phyloP scores from a whole-genome alignment of 92 coral and sea anemone genomes.

The Anthopleura xanthogrammica region DNA sequence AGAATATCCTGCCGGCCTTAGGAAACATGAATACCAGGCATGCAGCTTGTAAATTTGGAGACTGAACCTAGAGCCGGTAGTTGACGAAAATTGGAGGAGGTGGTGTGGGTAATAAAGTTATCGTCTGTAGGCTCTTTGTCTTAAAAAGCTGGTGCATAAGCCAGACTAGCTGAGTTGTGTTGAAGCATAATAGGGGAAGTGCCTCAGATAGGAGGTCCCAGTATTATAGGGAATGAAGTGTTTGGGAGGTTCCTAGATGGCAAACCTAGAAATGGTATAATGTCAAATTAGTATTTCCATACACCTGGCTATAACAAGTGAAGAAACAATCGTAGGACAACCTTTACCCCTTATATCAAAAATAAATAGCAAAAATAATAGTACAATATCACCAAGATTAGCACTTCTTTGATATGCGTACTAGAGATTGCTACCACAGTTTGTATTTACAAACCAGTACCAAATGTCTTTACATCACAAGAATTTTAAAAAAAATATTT shows the following conservation, averaged over 20 bases:
- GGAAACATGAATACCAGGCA: slow-evolving; percentile 15
- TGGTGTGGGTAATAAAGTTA: slow-evolving; percentile 14
- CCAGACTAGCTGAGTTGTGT: slow-evolving; percentile 30
- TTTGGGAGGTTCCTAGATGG: slow-evolving; percentile 22
- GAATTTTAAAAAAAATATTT: not conserved
- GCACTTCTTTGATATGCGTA: no score
- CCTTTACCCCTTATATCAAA: not conserved
- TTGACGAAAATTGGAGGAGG: slow-evolving; percentile 23
- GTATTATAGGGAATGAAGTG: slow-evolving; percentile 22
- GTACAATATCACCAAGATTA: not conserved
- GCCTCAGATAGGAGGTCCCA: slow-evolving; percentile 22
- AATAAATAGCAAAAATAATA: not conserved
- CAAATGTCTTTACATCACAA: no score
- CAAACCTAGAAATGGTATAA: slow-evolving; percentile 39
- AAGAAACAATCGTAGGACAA: not conserved
- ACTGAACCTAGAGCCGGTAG: slow-evolving; percentile 19
- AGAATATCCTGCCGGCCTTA: slow-evolving; percentile 11
- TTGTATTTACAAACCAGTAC: no score
- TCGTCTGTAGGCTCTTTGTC: slow-evolving; percentile 27
- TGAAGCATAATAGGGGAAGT: slow-evolving; percentile 22
- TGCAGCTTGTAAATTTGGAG: slow-evolving; percentile 32
- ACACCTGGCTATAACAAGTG: not conserved
- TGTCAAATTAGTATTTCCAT: slow-evolving; percentile 18
- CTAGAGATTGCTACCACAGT: no score
- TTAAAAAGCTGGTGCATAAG: slow-evolving; percentile 27